Conservation (phyloP, 2,888 invertebrate species). For the Lasioglossum lativentre region DNA sequence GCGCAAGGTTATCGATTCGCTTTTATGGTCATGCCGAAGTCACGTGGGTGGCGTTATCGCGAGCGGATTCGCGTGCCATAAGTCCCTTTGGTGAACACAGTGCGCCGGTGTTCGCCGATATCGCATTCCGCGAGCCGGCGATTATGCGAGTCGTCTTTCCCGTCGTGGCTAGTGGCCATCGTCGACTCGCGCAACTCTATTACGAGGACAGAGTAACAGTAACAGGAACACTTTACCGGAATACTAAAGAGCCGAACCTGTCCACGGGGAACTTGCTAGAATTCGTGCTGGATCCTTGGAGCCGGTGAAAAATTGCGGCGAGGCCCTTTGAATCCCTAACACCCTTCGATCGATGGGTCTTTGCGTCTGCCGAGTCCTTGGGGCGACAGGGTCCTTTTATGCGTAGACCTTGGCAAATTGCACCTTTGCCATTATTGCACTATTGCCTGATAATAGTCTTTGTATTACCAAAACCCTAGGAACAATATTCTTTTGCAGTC, state of each 20-base stretch:
- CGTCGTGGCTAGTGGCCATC: constrained; percentile 1
- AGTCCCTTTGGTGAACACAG: background rate
- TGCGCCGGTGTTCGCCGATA: background rate
- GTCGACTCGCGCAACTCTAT: background rate
- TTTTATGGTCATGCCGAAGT: background rate
- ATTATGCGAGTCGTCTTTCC: constrained; percentile 21
- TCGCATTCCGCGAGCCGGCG: constrained; percentile 38
- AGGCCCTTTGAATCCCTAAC: background rate
- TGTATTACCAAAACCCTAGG: too few species aligned
- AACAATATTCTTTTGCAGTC: too few species aligned
- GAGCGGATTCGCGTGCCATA: background rate
- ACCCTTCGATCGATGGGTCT: background rate
- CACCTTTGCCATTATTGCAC: background rate
- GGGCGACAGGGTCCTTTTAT: background rate
- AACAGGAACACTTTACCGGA: background rate
- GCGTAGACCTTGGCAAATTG: background rate
- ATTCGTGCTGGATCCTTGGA: background rate
- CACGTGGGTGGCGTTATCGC: background rate
- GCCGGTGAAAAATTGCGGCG: background rate
- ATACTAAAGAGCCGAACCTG: constrained; percentile 5
- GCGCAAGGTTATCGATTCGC: background rate
- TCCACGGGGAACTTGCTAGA: background rate
- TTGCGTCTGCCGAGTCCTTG: background rate
- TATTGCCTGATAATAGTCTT: too few species aligned
- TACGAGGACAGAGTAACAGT: constrained; percentile 8